phyloP scores from a whole-genome alignment of 1,140 invertebrate genomes.

The Steinernema feltiae region DNA sequence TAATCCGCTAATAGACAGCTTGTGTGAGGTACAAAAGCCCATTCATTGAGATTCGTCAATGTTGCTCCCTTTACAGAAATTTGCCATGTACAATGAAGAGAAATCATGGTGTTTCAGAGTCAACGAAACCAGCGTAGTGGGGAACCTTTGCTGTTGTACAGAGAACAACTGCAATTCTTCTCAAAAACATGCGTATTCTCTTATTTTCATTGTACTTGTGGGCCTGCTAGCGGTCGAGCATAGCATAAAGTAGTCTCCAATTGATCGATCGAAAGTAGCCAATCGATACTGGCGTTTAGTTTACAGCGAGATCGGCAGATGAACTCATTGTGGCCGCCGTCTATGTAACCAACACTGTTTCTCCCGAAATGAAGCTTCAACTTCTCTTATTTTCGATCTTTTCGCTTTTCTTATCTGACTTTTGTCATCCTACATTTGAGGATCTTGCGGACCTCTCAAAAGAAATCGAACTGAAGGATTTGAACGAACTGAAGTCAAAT shows the following conservation, averaged over 20 bases:
- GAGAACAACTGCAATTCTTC: not conserved
- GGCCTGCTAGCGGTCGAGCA: not conserved
- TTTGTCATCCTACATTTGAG: not conserved
- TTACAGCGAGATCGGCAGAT: not conserved
- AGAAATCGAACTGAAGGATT: not conserved
- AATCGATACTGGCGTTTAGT: not conserved
- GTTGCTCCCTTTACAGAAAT: not conserved
- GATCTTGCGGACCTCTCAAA: not conserved
- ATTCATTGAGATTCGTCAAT: not conserved
- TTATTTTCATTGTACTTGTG: not conserved
- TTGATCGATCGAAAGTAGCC: not conserved
- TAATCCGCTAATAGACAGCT: not conserved
- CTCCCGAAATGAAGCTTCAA: not conserved
- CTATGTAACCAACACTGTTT: too few relatives aligned
- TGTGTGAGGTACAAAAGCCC: not conserved
- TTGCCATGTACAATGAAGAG: not conserved
- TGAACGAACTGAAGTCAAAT: not conserved
- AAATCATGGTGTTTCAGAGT: not conserved
- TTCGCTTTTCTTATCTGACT: not conserved
- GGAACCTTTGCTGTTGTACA: not conserved
- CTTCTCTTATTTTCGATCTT: not conserved
- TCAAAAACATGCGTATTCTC: not conserved
- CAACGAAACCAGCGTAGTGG: not conserved
- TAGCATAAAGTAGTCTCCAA: not conserved
- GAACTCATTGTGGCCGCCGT: not conserved